phyloP scores from a whole-genome alignment of 2,797 vertebrate genomes.

The Coilia nasus region DNA sequence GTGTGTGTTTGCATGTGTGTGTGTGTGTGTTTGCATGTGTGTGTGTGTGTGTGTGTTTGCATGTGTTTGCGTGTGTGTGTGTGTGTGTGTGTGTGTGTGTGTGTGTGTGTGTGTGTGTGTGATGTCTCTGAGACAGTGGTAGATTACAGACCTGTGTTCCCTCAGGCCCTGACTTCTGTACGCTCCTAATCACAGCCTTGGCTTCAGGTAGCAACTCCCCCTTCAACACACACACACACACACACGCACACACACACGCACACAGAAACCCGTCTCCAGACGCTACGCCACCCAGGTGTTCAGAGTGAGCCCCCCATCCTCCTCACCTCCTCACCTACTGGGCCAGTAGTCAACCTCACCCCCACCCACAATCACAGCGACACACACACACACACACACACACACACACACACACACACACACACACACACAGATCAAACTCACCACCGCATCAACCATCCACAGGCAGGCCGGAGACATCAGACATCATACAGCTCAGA shows the following conservation, averaged over 20 bases:
- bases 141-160: constrained; percentile 26
- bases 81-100: constrained; percentile 43
- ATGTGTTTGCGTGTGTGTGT: constrained; percentile 17
- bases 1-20: neutral
- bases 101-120: constrained; percentile 39
- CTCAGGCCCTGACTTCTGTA: neutral
- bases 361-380: too few species aligned
- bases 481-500: too few species aligned
- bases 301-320: too few species aligned
- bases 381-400: too few species aligned
- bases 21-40: neutral
- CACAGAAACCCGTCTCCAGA: neutral
- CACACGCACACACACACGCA: too few species aligned
- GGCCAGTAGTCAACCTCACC: too few species aligned
- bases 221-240: neutral
- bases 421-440: too few species aligned
- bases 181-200: neutral
- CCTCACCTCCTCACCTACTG: too few species aligned
- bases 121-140: neutral
- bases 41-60: neutral
- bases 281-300: too few species aligned
- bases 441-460: too few species aligned
- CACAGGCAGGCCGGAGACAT: too few species aligned
- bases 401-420: too few species aligned
- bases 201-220: neutral